These are phyloP conservation scores for Syngnathus acus DNA, from an alignment of 2,797 vertebrate species.

Conservation along the genomic window DNA sequence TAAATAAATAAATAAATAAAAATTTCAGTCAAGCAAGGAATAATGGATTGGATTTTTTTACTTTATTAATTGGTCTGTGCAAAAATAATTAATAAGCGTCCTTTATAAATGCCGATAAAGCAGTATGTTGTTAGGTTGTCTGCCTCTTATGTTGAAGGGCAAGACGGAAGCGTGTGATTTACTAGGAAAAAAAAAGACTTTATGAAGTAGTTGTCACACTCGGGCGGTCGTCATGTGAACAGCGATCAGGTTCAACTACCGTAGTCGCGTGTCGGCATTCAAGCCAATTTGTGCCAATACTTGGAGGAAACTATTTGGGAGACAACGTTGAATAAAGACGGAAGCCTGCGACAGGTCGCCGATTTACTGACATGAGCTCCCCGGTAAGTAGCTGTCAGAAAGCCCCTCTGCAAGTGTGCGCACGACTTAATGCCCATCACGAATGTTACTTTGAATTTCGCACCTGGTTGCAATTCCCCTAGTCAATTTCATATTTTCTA, in stretches of 20 bases:
- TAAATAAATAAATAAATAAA: no score
- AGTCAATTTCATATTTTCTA: background rate
- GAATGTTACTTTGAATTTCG: conserved; percentile 12
- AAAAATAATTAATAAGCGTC: background rate
- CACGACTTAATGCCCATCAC: background rate
- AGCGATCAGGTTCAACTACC: background rate
- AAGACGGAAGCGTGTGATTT: background rate
- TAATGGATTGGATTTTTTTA: background rate
- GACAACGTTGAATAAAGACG: background rate
- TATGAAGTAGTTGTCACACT: background rate
- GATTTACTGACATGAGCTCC: conserved; percentile 1
- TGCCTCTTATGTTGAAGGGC: conserved; percentile 1
- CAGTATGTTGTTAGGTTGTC: background rate
- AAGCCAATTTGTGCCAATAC: background rate
- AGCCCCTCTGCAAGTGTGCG: conserved; percentile 10
- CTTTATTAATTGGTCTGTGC: no score
- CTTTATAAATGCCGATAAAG: background rate
- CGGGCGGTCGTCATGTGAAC: background rate
- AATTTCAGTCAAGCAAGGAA: no score
- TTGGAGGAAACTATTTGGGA: background rate
- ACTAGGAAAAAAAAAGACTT: background rate
- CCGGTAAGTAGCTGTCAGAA: conserved; percentile 11
- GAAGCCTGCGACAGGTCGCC: background rate
- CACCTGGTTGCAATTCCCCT: background rate
- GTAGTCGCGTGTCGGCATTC: background rate